A percentile compares a stretch with the other conserved stretches of the same genome.
phyloP scores from a whole-genome alignment of 2,113 vertebrate species.

The Phrynosoma blainvillii region DNA sequence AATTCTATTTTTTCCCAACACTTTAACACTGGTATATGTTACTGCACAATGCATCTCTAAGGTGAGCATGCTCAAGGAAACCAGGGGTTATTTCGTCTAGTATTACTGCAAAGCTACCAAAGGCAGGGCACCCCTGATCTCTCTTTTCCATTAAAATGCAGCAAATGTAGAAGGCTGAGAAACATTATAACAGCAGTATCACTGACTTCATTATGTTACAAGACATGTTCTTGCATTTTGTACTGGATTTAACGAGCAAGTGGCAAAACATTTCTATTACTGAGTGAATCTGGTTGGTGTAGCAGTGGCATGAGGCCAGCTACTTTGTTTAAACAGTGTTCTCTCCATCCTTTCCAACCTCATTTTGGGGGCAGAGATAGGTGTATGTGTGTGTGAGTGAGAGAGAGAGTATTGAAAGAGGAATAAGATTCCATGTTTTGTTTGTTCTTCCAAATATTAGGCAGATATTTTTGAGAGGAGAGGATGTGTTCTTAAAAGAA shows the following conservation, averaged over 20 bases:
- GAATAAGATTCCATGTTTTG: conserved; percentile 60
- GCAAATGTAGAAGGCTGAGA: not conserved
- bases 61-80: not conserved
- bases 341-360: not conserved
- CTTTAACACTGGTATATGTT: not conserved
- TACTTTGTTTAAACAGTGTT: conserved; percentile 54
- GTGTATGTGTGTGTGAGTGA: too few relatives aligned
- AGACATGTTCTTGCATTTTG: not conserved
- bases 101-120: not conserved
- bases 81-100: not conserved
- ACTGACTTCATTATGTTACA: not conserved
- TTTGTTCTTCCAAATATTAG: conserved; percentile 63
- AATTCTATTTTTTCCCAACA: too few relatives aligned
- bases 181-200: not conserved
- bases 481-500: conserved; percentile 46
- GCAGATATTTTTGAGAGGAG: not conserved
- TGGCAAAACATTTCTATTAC: conserved; percentile 29
- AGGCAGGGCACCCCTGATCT: too few relatives aligned
- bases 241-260: conserved; percentile 32
- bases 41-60: not conserved
- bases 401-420: conserved; percentile 40
- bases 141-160: not conserved
- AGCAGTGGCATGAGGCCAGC: conserved; percentile 35
- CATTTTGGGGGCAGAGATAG: not conserved
- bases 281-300: conserved; percentile 23